phyloP scores from a whole-genome alignment of 1,140 invertebrate genomes.

The Arctopsyche grandis region DNA sequence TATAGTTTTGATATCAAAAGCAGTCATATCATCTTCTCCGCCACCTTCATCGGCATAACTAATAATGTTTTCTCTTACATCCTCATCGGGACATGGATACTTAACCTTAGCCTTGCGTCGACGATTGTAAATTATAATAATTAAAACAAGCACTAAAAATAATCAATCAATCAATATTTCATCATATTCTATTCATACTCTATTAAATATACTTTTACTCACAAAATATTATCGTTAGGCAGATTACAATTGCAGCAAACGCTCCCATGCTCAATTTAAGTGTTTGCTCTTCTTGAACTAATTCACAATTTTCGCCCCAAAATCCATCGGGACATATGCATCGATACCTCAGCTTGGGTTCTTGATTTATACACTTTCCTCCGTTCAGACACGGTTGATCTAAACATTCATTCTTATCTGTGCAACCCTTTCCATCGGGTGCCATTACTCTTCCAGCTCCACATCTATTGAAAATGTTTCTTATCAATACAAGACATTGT shows the following conservation, averaged over 20 bases:
- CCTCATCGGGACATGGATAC: slow-evolving; percentile 73
- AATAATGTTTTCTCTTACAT: slow-evolving; percentile 77
- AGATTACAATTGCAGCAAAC: slow-evolving; percentile 71
- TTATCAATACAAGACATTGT: neutral
- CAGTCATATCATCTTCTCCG: slow-evolving; percentile 74
- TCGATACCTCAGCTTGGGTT: slow-evolving; percentile 66
- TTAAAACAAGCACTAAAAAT: slow-evolving; percentile 50
- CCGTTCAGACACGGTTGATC: slow-evolving; percentile 72
- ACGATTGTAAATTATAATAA: slow-evolving; percentile 49
- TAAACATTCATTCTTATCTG: slow-evolving; percentile 72
- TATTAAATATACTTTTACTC: slow-evolving; percentile 61
- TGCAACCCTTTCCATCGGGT: slow-evolving; percentile 69
- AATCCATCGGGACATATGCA: slow-evolving; percentile 71
- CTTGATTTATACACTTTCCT: slow-evolving; percentile 69
- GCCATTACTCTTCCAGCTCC: slow-evolving; percentile 70
- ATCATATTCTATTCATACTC: neutral
- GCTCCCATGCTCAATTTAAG: slow-evolving; percentile 72
- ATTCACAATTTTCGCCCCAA: slow-evolving; percentile 73
- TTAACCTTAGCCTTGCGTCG: slow-evolving; percentile 60
- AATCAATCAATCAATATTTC: slow-evolving; percentile 34
- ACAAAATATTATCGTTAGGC: slow-evolving; percentile 72
- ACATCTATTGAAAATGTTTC: slow-evolving; percentile 62
- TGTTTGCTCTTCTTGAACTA: slow-evolving; percentile 71
- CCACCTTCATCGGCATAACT: slow-evolving; percentile 76
- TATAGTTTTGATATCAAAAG: slow-evolving; percentile 73